A percentile compares a stretch with the other conserved stretches of the same genome.
These are phyloP conservation scores for Paralichthys olivaceus DNA, from an alignment of 2,113 vertebrate species.

Conservation along the genomic window DNA sequence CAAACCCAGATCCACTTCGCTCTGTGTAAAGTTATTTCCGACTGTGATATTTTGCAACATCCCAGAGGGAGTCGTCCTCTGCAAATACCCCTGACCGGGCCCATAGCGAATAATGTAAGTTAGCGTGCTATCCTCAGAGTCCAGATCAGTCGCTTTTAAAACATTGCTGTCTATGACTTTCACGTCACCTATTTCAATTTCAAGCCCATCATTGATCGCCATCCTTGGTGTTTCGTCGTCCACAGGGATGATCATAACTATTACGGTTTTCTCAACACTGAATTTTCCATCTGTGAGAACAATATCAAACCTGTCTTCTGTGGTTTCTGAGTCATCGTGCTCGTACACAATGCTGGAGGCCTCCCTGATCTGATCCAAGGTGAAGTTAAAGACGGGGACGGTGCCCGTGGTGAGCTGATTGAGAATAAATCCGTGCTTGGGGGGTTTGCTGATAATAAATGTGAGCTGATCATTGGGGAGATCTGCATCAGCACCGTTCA, in stretches of 20 bases:
- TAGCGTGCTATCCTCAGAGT: slow-evolving; percentile 91
- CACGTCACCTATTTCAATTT: slow-evolving; percentile 90
- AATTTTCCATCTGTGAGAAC: slow-evolving; percentile 91
- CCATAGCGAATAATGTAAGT: slow-evolving; percentile 89
- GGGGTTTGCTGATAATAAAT: slow-evolving; percentile 87
- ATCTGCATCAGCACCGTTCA: slow-evolving; percentile 91
- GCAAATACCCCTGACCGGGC: slow-evolving; percentile 89
- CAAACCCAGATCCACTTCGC: slow-evolving; percentile 89
- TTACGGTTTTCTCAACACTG: slow-evolving; percentile 82
- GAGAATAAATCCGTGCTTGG: slow-evolving; percentile 89
- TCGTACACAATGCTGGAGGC: slow-evolving; percentile 94
- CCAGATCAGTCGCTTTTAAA: slow-evolving; percentile 93
- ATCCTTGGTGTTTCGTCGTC: slow-evolving; percentile 97
- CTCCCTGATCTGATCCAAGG: slow-evolving; percentile 91
- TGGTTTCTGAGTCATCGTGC: slow-evolving; percentile 94
- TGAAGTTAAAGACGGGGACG: slow-evolving; percentile 88
- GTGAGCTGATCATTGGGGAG: slow-evolving; percentile 86
- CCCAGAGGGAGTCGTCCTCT: slow-evolving; percentile 80
- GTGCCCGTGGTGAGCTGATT: slow-evolving; percentile 90
- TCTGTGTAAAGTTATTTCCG: slow-evolving; percentile 96
- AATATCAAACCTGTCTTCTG: slow-evolving; percentile 89
- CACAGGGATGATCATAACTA: slow-evolving; percentile 91
- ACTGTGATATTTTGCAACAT: slow-evolving; percentile 87
- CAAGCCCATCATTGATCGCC: slow-evolving; percentile 93
- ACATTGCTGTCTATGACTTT: slow-evolving; percentile 87